These are phyloP conservation scores for Enteromius treurensis DNA, from an alignment of 2,797 vertebrate species.

Conservation along the genomic window DNA sequence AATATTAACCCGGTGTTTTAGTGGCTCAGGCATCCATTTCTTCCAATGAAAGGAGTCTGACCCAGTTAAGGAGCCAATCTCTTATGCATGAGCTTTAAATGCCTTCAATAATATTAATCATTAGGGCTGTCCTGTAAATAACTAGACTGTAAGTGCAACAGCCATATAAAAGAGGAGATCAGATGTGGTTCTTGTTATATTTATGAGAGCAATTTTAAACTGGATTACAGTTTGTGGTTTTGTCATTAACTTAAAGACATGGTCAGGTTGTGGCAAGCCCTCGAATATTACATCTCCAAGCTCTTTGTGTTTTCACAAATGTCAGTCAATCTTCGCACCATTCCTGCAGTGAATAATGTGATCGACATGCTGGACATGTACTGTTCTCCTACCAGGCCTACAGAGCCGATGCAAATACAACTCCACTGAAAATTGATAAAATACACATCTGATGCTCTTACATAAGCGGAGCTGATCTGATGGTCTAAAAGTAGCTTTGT, in stretches of 20 bases:
- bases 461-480: not conserved
- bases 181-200: not conserved
- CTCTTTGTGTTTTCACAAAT: not conserved
- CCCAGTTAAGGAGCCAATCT: slow-evolving; percentile 42
- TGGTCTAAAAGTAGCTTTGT: not conserved
- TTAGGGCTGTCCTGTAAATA: not conserved
- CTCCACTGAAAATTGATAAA: not conserved
- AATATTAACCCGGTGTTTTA: not conserved
- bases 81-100: slow-evolving; percentile 51
- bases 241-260: not conserved
- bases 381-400: not conserved
- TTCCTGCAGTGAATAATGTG: not conserved
- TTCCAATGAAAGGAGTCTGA: slow-evolving; percentile 30
- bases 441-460: not conserved
- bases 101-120: slow-evolving; percentile 46
- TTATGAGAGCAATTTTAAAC: not conserved
- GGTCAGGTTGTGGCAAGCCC: not conserved
- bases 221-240: not conserved
- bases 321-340: not conserved
- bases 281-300: not conserved
- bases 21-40: not conserved
- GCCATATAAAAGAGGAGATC: slow-evolving; percentile 8
- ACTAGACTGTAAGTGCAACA: not conserved
- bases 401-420: not conserved
- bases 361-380: not conserved